Evolutionary conservation across 2,797 vertebrate species (phyloP), one percentile per base, ranked within the genome.

Genomic region (Cephalopachus bancanus): DNA sequence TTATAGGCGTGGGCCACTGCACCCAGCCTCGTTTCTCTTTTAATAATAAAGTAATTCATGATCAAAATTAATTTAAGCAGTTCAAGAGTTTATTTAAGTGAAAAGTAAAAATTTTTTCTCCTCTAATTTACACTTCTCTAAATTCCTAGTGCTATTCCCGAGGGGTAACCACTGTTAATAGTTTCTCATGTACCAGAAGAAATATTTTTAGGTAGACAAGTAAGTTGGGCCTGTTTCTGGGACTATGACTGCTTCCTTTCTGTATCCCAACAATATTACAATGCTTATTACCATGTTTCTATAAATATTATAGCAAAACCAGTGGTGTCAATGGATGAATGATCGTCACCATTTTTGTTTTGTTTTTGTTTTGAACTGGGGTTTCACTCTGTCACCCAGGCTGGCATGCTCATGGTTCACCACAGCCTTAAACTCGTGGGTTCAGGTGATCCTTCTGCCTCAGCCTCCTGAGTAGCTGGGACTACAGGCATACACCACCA

Each of bases 61-160:
- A 53, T 76, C 33, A 83, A 74, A 44, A 80, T n/a, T 51, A 76
- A 83, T 83, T 83, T 65, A 49, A 88, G 71, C 72, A 72, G 65
- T 69, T 90, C 55, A 83, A 60, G 76, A 86, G 49, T 64, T 93
- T 57, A 49, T 90, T 44, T 55, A 90, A 86, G 49, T 60, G 86
- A 71, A 86, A 86, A 90, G 22, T 57, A 76, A 90, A 93, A 78
- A 59, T 83, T 74, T 86, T 30, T 55, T 44, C 80, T 8, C 1
- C 49, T 89, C 26, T 49, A 69, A 51, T 67, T 20, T 37, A 67
- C 12, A 60, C 74, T 81, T 86, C 28, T 16, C 4, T 81, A 90
- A 67, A 33, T 2, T 28, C 30, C 57, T 86, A 62, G 44, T 26
- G 53, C 33, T 71, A 2, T 79, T 55, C 20, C 33, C 3, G 33